phyloP scores from a whole-genome alignment of 2,888 invertebrate genomes.

The Melanostoma mellinum region DNA sequence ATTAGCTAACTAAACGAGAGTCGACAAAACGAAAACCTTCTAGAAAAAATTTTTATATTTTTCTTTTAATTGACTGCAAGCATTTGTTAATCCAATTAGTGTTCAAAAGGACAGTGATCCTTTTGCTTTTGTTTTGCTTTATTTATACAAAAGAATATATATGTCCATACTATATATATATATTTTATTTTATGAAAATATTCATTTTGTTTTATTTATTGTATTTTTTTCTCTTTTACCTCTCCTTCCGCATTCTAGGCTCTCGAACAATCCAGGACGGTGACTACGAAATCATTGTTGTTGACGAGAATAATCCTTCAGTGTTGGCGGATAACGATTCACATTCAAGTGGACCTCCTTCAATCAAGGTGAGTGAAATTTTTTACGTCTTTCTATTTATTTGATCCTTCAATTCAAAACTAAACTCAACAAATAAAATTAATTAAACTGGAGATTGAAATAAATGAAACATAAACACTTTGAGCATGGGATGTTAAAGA shows the following conservation, averaged over 20 bases:
- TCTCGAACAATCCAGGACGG: slow-evolving; percentile 86
- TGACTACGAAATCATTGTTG: slow-evolving; percentile 94
- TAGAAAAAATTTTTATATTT: slow-evolving; percentile 45
- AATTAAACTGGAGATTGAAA: slow-evolving; percentile 40
- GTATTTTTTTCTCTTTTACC: slow-evolving; percentile 4
- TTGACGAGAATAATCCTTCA: slow-evolving; percentile 94
- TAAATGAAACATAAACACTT: slow-evolving; percentile 22
- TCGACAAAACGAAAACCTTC: slow-evolving; percentile 34
- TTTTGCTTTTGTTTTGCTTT: slow-evolving; percentile 60
- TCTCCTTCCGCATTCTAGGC: slow-evolving; percentile 75
- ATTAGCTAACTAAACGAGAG: neutral
- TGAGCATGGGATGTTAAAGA: neutral
- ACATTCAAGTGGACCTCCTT: slow-evolving; percentile 88
- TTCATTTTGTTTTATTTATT: slow-evolving; percentile 1
- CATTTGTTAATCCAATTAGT: slow-evolving; percentile 69
- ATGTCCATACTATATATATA: neutral
- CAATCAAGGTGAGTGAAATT: slow-evolving; percentile 88
- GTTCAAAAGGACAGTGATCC: slow-evolving; percentile 62
- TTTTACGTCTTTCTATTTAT: slow-evolving; percentile 1
- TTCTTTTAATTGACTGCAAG: slow-evolving; percentile 60
- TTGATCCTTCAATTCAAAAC: neutral
- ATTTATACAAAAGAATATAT: slow-evolving; percentile 36
- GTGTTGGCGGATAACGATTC: slow-evolving; percentile 91
- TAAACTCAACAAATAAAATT: slow-evolving; percentile 68
- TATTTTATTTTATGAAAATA: slow-evolving; percentile 11